phyloP scores from a whole-genome alignment of 35 echinoderm and acorn worm species.

The Diadema setosum region DNA sequence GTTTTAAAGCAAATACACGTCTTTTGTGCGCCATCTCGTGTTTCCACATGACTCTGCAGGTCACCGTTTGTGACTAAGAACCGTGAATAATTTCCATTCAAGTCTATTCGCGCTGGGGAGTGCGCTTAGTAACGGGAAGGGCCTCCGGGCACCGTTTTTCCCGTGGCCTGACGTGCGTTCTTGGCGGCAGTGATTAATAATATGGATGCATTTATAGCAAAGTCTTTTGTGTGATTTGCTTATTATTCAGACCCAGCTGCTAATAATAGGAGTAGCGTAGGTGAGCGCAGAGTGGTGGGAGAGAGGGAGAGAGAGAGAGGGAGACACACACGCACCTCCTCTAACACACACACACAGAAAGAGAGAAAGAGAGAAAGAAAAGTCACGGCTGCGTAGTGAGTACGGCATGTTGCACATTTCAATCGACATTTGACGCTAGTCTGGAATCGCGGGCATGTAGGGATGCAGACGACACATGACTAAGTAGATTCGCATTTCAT shows the following conservation, averaged over 20 bases:
- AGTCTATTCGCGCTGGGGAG: neutral
- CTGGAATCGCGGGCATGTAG: neutral
- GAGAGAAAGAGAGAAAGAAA: neutral
- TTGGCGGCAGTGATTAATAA: constrained; percentile 10
- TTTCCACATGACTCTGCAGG: neutral
- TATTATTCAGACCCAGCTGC: constrained; percentile 9
- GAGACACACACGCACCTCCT: too few species aligned
- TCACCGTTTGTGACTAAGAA: constrained; percentile 12
- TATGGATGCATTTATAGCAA: neutral
- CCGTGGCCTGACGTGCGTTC: neutral
- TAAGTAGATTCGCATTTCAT: neutral
- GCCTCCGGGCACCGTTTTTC: neutral
- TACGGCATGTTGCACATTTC: neutral
- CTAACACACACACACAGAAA: too few species aligned
- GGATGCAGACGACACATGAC: neutral
- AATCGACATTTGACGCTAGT: neutral
- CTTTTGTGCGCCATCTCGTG: neutral
- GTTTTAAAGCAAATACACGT: neutral
- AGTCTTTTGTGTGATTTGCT: constrained; percentile 23
- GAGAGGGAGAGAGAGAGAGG: neutral
- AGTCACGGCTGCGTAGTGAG: neutral
- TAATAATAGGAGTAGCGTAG: constrained; percentile 11
- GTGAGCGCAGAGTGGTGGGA: neutral
- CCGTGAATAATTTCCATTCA: constrained; percentile 23
- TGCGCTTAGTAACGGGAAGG: constrained; percentile 8